Evolutionary conservation across 2,888 invertebrate genomes (phyloP), one percentile per base, ranked within the genome.

Genomic region (Platerodrilus igneus): DNA sequence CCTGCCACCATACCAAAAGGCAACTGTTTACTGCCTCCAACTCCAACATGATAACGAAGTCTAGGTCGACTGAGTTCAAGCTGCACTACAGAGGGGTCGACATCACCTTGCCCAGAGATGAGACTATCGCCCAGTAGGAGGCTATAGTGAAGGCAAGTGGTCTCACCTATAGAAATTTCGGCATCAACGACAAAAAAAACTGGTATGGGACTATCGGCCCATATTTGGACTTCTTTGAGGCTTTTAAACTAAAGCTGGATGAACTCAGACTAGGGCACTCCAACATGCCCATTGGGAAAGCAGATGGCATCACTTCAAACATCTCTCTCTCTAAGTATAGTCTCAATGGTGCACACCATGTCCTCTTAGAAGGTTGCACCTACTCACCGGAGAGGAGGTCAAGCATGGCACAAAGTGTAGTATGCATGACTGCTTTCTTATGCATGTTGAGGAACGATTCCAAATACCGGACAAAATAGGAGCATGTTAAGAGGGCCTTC

Each of bases 331-430:
- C 16, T 2, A 33, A 33, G 20, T 52, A 52, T 22, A 50, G 51
- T 1, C 11, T 53, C 0, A 28, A 36, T 27, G 50, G 50, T 1
- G 14, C 26, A 3, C 51, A 52, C 11, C 48, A 53, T 20, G 28
- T 49, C 2, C 16, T 52, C 1, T 16, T 53, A 8, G 51, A 52
- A 25, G 53, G 50, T 4, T 26, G 39, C 30, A 45, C 47, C 1
- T 50, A 29, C 15, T 45, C 53, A 13, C 50, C 53, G 0, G 53
- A 53, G 11, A 47, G 47, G 17, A 23, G 53, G 19, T 20, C 33
- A 0, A 49, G 47, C 2, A 54, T 55, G 52, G 52, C 51, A n/a
- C 54, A 54, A 34, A 42, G 32, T 13, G 1, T 52, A 3, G 51
- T 52, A 0, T 51, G 49, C 0, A 45, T 54, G 45, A 55, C 55